Evolutionary conservation across 1,140 invertebrate species (phyloP), one percentile per base, ranked within the genome.

Genomic region (Drosophila bipectinata): DNA sequence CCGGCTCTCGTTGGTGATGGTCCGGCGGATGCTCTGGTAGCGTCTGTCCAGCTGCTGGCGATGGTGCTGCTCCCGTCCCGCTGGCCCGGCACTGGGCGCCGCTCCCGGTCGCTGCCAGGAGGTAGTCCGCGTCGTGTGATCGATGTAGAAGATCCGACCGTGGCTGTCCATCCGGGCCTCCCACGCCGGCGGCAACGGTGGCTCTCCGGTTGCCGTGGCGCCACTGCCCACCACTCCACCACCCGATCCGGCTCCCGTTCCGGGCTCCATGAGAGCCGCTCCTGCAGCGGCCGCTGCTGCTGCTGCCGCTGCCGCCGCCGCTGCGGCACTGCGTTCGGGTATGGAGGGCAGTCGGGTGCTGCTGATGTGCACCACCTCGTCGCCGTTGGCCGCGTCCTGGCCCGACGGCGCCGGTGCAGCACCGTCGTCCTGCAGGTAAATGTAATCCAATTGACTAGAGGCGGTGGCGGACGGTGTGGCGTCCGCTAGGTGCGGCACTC

Each of bases 101-200:
- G 92, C 91, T 1, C 94, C 94, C 0, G 97, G 97, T 47, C 97
- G 92, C 78, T 97, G 96, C 98, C 97, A 98, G 14, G 97, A 98
- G 4, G 97, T 98, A 10, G 96, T 98, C n/a, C 97, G 93, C 77
- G 97, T 97, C 1, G 97, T 93, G 88, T 98, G 97, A 92, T 98
- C 97, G 41, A 98, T 97, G 85, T 98, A 98, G 91, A 98, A 98
- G 53, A 98, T 95, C 45, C 97, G 93, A 0, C 97, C 97, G 84
- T 98, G 97, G 77, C 96, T 97, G 90, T 98, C 97, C 92, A 98
- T 97, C 52, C 97, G 94, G 1, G 97, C 97, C 93, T 98, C 97
- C 97, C 97, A 98, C 18, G 95, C 96, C 94, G 96, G 94, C 39
- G 97, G 97, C 68, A 98, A 91, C 15, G 97, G 96, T 91, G 98